phyloP scores from a whole-genome alignment of 2,113 vertebrate species.

The Tympanuchus pallidicinctus region DNA sequence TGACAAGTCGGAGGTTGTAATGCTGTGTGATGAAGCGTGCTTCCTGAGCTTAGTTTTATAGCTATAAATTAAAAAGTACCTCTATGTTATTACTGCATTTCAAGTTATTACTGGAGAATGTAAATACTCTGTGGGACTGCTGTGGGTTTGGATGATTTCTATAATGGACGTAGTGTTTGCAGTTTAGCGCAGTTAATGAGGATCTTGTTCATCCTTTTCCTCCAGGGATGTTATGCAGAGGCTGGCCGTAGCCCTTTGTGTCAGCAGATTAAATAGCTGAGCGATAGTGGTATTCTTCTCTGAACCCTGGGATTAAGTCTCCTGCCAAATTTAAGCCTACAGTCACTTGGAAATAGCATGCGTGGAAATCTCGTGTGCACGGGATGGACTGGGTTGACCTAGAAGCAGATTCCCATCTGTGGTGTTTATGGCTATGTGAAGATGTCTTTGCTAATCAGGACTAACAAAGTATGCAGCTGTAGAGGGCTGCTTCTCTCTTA shows the following conservation, averaged over 20 bases:
- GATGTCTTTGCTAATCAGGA: constrained; percentile 58
- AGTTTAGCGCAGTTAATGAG: constrained; percentile 19
- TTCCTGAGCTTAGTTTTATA: constrained; percentile 58
- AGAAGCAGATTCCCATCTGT: constrained; percentile 59
- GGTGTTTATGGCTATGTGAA: constrained; percentile 55
- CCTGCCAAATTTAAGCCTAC: neutral
- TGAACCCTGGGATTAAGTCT: constrained; percentile 41
- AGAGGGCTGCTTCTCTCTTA: neutral
- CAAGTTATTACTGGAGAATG: constrained; percentile 38
- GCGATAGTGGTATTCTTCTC: constrained; percentile 26
- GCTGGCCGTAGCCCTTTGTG: neutral
- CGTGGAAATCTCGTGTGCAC: neutral
- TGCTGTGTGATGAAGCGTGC: neutral
- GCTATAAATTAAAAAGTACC: constrained; percentile 38
- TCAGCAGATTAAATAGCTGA: constrained; percentile 57
- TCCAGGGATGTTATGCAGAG: neutral
- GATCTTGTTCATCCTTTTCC: constrained; percentile 41
- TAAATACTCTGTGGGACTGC: constrained; percentile 14
- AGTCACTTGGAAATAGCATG: constrained; percentile 1
- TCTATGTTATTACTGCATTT: constrained; percentile 46
- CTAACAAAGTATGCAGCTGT: constrained; percentile 44
- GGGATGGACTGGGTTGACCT: constrained; percentile 55
- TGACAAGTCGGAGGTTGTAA: neutral
- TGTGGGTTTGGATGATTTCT: neutral
- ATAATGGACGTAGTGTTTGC: neutral